A percentile compares a stretch with the other conserved stretches of the same genome.
Evolutionary conservation across 2,888 invertebrate species (phyloP).

Genomic region (Neria commutata): DNA sequence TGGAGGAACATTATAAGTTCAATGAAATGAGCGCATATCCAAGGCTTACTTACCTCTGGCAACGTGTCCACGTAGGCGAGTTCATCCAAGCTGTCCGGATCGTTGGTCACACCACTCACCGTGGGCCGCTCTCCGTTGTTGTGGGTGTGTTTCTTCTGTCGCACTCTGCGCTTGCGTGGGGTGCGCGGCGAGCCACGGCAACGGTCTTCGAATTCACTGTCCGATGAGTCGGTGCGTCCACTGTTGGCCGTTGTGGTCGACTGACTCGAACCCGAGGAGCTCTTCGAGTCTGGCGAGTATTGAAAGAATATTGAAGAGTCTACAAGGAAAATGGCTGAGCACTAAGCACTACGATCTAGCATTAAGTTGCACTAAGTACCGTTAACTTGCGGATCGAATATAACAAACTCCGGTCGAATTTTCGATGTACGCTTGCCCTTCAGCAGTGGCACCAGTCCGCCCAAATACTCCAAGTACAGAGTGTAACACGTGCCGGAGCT

Average conservation of each 20-base stretch:
- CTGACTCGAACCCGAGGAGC: slow-evolving; percentile 63
- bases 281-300: slow-evolving; percentile 64
- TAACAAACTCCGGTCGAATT: slow-evolving; percentile 96
- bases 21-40: not conserved
- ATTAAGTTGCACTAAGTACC: slow-evolving; percentile 62
- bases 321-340: slow-evolving; percentile 20
- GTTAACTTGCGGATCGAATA: slow-evolving; percentile 89
- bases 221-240: slow-evolving; percentile 69
- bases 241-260: slow-evolving; percentile 64
- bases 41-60: slow-evolving; percentile 71
- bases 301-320: slow-evolving; percentile 57
- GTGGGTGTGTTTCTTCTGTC: slow-evolving; percentile 59
- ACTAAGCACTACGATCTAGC: not conserved
- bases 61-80: slow-evolving; percentile 83
- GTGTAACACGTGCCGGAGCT: slow-evolving; percentile 79
- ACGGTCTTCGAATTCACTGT: slow-evolving; percentile 71
- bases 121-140: slow-evolving; percentile 46
- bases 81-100: slow-evolving; percentile 68
- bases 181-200: slow-evolving; percentile 75
- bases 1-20: slow-evolving; percentile 8
- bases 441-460: slow-evolving; percentile 92
- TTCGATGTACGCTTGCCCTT: slow-evolving; percentile 96
- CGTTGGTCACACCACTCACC: slow-evolving; percentile 39
- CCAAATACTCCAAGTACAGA: slow-evolving; percentile 91
- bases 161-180: slow-evolving; percentile 73